These are phyloP conservation scores for Gastrophysa polygoni DNA, from an alignment of 2,888 invertebrate genomes.

Conservation along the genomic window DNA sequence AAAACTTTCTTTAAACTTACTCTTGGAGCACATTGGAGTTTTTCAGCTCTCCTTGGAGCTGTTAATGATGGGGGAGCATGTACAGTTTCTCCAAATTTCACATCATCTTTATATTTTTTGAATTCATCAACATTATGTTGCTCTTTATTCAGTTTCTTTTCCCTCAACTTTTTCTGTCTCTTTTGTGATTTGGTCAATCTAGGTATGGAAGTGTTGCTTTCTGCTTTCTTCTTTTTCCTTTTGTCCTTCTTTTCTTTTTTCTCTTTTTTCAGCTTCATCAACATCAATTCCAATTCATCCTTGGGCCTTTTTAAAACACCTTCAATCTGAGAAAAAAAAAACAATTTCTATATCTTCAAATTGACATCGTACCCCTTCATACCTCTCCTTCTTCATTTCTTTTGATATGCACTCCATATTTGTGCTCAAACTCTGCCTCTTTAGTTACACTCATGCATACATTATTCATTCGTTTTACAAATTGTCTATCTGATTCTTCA, in stretches of 20 bases:
- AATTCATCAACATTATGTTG: slow-evolving; percentile 44
- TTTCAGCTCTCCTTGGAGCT: slow-evolving; percentile 61
- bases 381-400: slow-evolving; percentile 63
- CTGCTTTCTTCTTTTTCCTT: slow-evolving; percentile 34
- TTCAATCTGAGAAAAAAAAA: slow-evolving; percentile 55
- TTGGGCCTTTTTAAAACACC: slow-evolving; percentile 60
- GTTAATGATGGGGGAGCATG: slow-evolving; percentile 74
- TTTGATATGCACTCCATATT: slow-evolving; percentile 65
- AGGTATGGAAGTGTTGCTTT: slow-evolving; percentile 19
- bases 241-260: slow-evolving; percentile 51
- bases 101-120: slow-evolving; percentile 64
- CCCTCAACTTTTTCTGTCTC: slow-evolving; percentile 61
- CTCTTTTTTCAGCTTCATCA: slow-evolving; percentile 55
- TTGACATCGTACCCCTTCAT: slow-evolving; percentile 1
- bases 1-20: slow-evolving; percentile 42
- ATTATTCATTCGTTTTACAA: slow-evolving; percentile 69
- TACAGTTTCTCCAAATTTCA: slow-evolving; percentile 77
- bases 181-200: slow-evolving; percentile 63
- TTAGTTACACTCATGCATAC: slow-evolving; percentile 67
- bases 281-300: slow-evolving; percentile 62
- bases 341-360: no score
- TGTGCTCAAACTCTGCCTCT: slow-evolving; percentile 67
- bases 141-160: slow-evolving; percentile 45
- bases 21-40: slow-evolving; percentile 40
- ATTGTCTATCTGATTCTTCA: slow-evolving; percentile 68